phyloP scores from a whole-genome alignment of 2,113 vertebrate genomes.

The Trichechus manatus region DNA sequence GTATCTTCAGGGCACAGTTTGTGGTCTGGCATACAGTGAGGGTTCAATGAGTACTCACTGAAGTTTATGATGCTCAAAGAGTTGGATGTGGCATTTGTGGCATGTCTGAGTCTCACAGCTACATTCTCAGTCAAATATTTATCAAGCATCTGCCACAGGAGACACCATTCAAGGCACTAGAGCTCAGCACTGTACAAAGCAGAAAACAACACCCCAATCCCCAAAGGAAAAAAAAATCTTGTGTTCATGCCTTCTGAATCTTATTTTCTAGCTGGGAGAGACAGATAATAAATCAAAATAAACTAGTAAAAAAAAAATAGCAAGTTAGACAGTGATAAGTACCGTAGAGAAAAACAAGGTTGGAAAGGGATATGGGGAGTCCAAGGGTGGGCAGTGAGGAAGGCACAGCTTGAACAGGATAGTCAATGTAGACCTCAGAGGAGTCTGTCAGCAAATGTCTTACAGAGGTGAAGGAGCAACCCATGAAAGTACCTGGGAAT shows the following conservation, averaged over 20 bases:
- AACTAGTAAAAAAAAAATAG: neutral
- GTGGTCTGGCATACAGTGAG: neutral
- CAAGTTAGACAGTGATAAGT: neutral
- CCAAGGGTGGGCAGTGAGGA: neutral
- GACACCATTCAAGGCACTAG: neutral
- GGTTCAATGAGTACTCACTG: neutral
- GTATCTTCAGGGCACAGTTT: neutral
- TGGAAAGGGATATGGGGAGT: neutral
- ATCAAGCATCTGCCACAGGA: neutral
- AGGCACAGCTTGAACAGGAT: neutral
- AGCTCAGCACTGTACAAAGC: neutral
- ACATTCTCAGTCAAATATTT: slow-evolving; percentile 49
- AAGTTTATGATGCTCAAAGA: slow-evolving; percentile 3
- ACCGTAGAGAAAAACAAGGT: neutral
- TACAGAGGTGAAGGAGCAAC: neutral
- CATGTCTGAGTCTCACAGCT: neutral
- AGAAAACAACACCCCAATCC: neutral
- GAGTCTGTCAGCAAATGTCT: neutral
- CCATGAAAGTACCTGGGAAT: neutral
- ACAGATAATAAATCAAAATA: slow-evolving; percentile 17
- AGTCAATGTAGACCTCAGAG: neutral
- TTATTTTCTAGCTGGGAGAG: neutral
- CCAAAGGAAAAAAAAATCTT: neutral
- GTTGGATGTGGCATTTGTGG: neutral
- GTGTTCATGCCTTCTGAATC: neutral